phyloP scores from a whole-genome alignment of 2,888 invertebrate genomes.

The Tortricodes alternella region DNA sequence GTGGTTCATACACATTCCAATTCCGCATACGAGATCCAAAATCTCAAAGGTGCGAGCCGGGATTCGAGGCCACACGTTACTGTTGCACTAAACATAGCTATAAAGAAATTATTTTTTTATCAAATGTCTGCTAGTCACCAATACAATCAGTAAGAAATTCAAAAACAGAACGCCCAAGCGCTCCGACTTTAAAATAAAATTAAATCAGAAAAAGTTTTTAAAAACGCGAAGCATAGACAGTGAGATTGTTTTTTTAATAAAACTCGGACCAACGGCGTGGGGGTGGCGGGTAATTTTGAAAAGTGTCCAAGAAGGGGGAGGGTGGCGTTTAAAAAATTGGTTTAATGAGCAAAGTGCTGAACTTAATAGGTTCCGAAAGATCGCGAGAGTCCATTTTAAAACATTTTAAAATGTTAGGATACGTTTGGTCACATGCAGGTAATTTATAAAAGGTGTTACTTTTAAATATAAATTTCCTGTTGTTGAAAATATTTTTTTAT shows the following conservation, averaged over 20 bases:
- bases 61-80: too few species aligned
- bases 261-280: constrained; percentile 34
- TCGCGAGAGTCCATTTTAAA: constrained; percentile 43
- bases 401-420: constrained; percentile 7
- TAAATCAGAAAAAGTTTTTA: constrained; percentile 24
- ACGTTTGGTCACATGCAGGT: neutral
- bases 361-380: constrained; percentile 78
- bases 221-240: constrained; percentile 41
- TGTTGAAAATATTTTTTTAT: too few species aligned
- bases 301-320: constrained; percentile 72
- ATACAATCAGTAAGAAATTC: neutral
- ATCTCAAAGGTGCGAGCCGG: too few species aligned
- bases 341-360: constrained; percentile 76
- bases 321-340: constrained; percentile 73
- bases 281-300: constrained; percentile 76
- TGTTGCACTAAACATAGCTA: too few species aligned
- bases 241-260: constrained; percentile 59
- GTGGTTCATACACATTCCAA: too few species aligned
- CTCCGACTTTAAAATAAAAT: constrained; percentile 13
- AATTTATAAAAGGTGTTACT: neutral
- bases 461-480: too few species aligned
- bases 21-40: too few species aligned
- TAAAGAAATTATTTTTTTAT: too few species aligned
- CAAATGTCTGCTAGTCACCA: too few species aligned
- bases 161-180: neutral